Base-by-base conservation (phyloP, 2,888 invertebrate species). In the Acleris literana region DNA sequence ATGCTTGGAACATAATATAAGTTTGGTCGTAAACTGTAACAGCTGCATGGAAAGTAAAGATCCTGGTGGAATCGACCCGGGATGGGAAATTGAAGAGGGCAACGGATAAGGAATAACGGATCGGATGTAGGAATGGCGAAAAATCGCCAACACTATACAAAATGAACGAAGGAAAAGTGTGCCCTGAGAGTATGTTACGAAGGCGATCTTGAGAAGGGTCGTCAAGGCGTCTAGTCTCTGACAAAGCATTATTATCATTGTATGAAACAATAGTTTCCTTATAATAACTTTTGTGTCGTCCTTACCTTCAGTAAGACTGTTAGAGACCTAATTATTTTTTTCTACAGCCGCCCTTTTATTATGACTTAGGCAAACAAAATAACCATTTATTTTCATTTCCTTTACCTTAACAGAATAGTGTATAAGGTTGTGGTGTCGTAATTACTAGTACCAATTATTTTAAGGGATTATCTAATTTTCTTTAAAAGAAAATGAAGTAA, bases 21-120 rank as follows among this genome's bases (percentile, higher is more conserved):
- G 87, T 90, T 90, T 70, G 80, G 75, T 75, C 83, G 83, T 87
- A 87, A 90, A 88, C 73, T 81, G 90, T 89, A 90, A 89, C 92
- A 89, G 88, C 89, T 90, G 88, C 83, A 83, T 83, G 83, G 78
- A 75, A 80, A 81, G 82, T 86, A 87, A 88, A 85, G 85, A 85
- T 87, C 80, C 80, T 77, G 79, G 76, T 83, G 77, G 77, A 76
- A 82, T 81, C 74, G 75, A 81, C 74, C 73, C 73, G 70, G 69
- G 78, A 84, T 84, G 81, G 80, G 81, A 83, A 81, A 85, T 87
- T 84, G 80, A 85, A 83, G 75, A 81, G 78, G 74, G 78, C 76
- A 70, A 72, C 74, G 76, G 77, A 76, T 79, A 80, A 81, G 80
- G 83, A 82, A 81, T 74, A 76, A 76, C 74, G 75, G 70, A 75